Evolutionary conservation across 2,113 vertebrate species (phyloP).

Genomic region (Hyla sarda): DNA sequence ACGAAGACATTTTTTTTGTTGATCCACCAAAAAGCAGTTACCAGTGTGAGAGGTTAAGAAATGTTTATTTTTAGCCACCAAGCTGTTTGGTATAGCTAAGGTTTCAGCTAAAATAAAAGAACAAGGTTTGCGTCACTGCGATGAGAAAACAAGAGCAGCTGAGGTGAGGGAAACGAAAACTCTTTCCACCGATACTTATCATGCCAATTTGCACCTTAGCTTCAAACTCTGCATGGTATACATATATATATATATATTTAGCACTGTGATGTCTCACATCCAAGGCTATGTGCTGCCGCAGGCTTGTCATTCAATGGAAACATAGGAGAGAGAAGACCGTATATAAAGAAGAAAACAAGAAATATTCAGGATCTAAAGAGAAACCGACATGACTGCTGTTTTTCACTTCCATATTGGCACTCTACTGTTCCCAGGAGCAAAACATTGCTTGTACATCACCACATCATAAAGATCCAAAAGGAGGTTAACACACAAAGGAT

Average conservation of each 20-base stretch:
- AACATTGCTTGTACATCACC: not conserved
- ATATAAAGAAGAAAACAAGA: not conserved
- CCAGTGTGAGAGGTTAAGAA: not conserved
- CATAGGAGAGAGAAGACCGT: not conserved
- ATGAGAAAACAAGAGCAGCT: not conserved
- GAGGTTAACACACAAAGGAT: not conserved
- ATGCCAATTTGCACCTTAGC: constrained; percentile 50
- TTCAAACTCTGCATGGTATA: not conserved
- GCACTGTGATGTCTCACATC: constrained; percentile 35
- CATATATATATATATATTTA: constrained; percentile 46
- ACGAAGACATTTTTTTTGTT: no score
- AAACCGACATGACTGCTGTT: not conserved
- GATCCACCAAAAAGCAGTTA: not conserved
- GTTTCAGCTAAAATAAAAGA: not conserved
- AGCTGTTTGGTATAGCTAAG: not conserved
- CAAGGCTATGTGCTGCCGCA: not conserved
- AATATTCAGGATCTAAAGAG: not conserved
- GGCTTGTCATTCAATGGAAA: constrained; percentile 8
- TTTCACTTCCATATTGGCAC: not conserved
- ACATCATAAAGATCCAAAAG: not conserved
- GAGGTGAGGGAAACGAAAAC: not conserved
- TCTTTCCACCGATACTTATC: constrained; percentile 14
- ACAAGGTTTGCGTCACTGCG: not conserved
- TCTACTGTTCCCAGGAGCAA: not conserved
- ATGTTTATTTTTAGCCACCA: not conserved